phyloP scores from a whole-genome alignment of 2,888 invertebrate genomes.

The Lathronympha strigana region DNA sequence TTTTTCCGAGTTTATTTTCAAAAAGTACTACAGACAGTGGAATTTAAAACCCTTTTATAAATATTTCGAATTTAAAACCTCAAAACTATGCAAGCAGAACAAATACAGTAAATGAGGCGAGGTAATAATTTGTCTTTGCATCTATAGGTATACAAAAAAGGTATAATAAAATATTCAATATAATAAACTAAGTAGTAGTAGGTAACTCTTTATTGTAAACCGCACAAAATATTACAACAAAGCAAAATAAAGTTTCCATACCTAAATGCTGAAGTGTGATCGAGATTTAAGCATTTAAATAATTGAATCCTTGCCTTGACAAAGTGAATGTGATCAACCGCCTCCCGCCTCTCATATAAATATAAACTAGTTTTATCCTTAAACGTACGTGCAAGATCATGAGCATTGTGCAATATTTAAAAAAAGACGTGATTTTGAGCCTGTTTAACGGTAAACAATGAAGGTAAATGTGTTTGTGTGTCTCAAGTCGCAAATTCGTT shows the following conservation, averaged over 20 bases:
- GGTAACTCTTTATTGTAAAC: too few relatives aligned
- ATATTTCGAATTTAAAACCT: too few relatives aligned
- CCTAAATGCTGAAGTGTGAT: background rate
- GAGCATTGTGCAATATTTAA: background rate
- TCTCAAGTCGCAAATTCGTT: constrained; percentile 22
- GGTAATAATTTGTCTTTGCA: too few relatives aligned
- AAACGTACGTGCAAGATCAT: background rate
- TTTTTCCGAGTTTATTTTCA: background rate
- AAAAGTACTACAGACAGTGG: too few relatives aligned
- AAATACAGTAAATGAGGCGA: too few relatives aligned
- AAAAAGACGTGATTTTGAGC: background rate
- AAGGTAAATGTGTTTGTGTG: constrained; percentile 25
- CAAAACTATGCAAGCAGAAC: too few relatives aligned
- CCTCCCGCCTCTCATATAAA: too few relatives aligned
- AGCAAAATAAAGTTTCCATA: background rate
- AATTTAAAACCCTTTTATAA: too few relatives aligned
- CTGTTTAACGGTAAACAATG: constrained; percentile 24
- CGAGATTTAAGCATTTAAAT: background rate
- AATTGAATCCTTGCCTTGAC: background rate
- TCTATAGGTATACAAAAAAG: too few relatives aligned
- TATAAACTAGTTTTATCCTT: background rate
- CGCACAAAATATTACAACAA: background rate
- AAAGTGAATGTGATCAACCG: constrained; percentile 6
- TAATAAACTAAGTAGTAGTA: too few relatives aligned
- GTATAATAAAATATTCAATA: too few relatives aligned